Percentiles rank a stretch among this genome's conserved stretches.
Evolutionary conservation across 2,888 invertebrate genomes (phyloP).

Genomic region (Aproaerema taeniolella): DNA sequence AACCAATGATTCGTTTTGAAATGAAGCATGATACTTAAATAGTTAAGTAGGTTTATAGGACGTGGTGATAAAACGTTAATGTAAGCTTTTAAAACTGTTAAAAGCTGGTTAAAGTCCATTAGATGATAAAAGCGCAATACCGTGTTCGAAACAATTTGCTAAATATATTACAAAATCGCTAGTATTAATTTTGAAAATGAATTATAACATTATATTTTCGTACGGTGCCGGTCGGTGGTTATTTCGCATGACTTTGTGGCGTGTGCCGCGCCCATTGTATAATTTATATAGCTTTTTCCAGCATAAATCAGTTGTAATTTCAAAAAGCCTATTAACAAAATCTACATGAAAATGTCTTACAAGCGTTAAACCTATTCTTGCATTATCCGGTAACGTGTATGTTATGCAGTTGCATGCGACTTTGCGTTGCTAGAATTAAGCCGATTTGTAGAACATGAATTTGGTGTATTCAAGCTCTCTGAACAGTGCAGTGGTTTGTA

Average conservation of each 20-base stretch:
- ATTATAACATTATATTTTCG: conserved; percentile 1
- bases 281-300: conserved; percentile 37
- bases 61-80: too few relatives aligned
- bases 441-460: too few relatives aligned
- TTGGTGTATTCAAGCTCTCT: too few relatives aligned
- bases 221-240: conserved; percentile 6
- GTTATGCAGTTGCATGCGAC: conserved; percentile 1
- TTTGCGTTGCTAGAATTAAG: background rate
- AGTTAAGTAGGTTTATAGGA: too few relatives aligned
- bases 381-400: too few relatives aligned
- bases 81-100: too few relatives aligned
- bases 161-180: background rate
- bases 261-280: conserved; percentile 45
- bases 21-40: too few relatives aligned
- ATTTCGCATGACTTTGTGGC: conserved; percentile 34
- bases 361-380: conserved; percentile 11
- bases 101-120: too few relatives aligned
- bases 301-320: conserved; percentile 56
- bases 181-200: background rate
- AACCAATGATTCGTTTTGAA: too few relatives aligned
- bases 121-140: too few relatives aligned
- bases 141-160: too few relatives aligned
- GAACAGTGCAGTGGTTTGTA: too few relatives aligned
- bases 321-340: conserved; percentile 44
- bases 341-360: conserved; percentile 19